Evolutionary conservation across 2,888 invertebrate species (phyloP).

Genomic region (Xestia sexstrigata): DNA sequence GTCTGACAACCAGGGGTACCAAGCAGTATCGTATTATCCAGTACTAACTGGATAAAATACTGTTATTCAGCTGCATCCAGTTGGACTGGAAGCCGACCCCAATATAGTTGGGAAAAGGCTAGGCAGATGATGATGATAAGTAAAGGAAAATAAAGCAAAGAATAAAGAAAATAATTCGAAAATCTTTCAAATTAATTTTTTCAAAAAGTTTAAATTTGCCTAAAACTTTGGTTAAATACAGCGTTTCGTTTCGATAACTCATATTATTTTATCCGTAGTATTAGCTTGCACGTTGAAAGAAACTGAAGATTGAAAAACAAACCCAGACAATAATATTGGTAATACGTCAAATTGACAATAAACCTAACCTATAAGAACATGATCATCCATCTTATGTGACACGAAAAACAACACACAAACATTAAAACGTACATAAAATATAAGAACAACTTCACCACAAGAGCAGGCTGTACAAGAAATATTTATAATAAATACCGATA

Average conservation of each 20-base stretch:
- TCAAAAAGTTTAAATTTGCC: no score
- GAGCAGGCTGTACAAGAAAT: slow-evolving; percentile 38
- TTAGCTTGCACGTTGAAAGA: not conserved
- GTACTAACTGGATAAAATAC: no score
- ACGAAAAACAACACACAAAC: slow-evolving; percentile 10
- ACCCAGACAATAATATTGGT: not conserved
- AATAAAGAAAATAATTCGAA: not conserved
- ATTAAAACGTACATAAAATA: slow-evolving; percentile 7
- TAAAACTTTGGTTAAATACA: not conserved
- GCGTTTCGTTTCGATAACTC: not conserved
- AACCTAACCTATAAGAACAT: not conserved
- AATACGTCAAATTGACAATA: not conserved
- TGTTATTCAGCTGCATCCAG: no score
- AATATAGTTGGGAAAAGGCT: no score
- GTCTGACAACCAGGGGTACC: no score
- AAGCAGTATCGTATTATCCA: no score
- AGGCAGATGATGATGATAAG: no score
- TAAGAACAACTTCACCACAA: slow-evolving; percentile 6
- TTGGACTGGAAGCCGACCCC: no score
- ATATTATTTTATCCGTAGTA: not conserved
- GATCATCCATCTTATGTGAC: not conserved
- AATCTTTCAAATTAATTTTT: not conserved
- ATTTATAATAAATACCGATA: slow-evolving; percentile 45
- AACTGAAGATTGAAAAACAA: not conserved
- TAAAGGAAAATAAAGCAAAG: not conserved